Conservation (phyloP, 2,888 invertebrate genomes). For the Scaptomyza reducta region DNA sequence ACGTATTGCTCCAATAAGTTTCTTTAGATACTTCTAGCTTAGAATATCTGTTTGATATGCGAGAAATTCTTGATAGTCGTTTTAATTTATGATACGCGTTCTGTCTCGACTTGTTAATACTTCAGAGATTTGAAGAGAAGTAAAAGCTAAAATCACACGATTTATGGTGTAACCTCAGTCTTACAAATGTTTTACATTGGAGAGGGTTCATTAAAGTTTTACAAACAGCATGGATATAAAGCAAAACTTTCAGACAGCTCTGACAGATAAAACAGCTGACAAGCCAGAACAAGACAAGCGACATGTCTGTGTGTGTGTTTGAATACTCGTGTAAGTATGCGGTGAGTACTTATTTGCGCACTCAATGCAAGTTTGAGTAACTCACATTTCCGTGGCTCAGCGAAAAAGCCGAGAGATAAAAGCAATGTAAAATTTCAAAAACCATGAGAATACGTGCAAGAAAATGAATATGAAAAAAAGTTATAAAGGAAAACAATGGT, state of each 20-base stretch:
- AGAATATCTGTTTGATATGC: no score
- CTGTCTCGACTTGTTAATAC: no score
- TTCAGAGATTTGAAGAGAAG: no score
- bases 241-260: conserved; percentile 36
- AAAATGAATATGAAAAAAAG: conserved; percentile 44
- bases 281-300: conserved; percentile 13
- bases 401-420: conserved; percentile 35
- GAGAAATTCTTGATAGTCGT: no score
- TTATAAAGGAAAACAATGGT: conserved; percentile 64
- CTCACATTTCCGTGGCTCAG: conserved; percentile 44
- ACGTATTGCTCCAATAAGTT: no score
- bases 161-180: background rate
- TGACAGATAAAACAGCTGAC: conserved; percentile 42
- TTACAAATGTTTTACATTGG: background rate
- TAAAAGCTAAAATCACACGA: background rate
- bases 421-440: conserved; percentile 16
- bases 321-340: conserved; percentile 17
- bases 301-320: background rate
- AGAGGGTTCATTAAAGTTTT: conserved; percentile 30
- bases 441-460: conserved; percentile 37
- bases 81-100: no score
- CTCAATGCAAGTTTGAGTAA: conserved; percentile 41
- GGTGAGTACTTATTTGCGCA: conserved; percentile 17
- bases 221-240: conserved; percentile 10
- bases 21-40: no score